phyloP scores from a whole-genome alignment of 2,888 invertebrate genomes.

The Lathronympha strigana region DNA sequence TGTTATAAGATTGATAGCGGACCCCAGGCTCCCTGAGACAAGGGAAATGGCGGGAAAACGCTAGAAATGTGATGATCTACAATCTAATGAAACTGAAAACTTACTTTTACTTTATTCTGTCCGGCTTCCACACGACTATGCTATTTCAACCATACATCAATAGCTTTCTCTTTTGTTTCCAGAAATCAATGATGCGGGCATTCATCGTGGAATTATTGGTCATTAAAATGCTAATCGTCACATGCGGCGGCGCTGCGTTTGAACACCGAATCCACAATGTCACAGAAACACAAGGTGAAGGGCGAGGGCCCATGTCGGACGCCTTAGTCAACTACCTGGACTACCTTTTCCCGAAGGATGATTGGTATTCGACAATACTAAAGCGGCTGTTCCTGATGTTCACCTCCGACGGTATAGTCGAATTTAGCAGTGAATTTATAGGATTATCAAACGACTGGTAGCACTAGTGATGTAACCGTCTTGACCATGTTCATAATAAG shows the following conservation, averaged over 20 bases:
- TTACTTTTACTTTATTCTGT: no score
- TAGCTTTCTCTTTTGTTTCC: conserved; percentile 39
- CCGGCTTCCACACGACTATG: neutral
- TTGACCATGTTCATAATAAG: neutral
- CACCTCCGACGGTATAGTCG: conserved; percentile 54
- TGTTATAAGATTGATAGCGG: no score
- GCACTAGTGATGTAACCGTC: neutral
- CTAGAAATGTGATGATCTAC: no score
- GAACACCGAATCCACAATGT: conserved; percentile 48
- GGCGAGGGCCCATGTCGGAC: conserved; percentile 60
- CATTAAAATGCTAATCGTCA: neutral
- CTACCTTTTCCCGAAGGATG: conserved; percentile 68
- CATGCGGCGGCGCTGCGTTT: conserved; percentile 10
- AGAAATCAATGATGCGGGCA: conserved; percentile 28
- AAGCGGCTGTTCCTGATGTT: conserved; percentile 67
- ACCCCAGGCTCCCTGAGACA: no score
- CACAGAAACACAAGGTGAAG: conserved; percentile 43
- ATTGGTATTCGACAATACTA: conserved; percentile 64
- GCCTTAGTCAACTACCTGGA: conserved; percentile 65
- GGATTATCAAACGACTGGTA: conserved; percentile 36
- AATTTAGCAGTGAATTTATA: conserved; percentile 46
- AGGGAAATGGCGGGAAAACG: no score
- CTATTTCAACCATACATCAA: conserved; percentile 5
- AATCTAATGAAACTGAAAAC: no score
- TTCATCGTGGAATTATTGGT: conserved; percentile 22